Evolutionary conservation across 2,888 invertebrate species (phyloP), one percentile per base, ranked within the genome.

Genomic region (Tetheella fluctuosa): DNA sequence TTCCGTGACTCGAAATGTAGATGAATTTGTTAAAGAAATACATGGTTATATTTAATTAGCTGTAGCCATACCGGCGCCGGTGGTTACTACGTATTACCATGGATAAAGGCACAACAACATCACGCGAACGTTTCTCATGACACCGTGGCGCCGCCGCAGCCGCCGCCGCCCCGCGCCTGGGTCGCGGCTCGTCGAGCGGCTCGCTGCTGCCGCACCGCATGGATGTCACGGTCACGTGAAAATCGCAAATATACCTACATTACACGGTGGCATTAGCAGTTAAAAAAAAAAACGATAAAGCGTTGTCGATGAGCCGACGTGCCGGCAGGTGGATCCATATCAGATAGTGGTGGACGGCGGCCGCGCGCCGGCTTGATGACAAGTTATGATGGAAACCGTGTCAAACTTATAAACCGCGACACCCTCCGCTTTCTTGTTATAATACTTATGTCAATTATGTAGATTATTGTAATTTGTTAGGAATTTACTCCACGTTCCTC

Each of bases 381-480:
- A 48, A 7, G 10, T 10, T 2, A 48, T 48, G 15, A 39, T 39
- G 7, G 17, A 17, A 17, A 17, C 17, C 17, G 42, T 48, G 42
- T 17, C 42, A 20, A 17, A 20, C 17, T 48, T 1, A 20, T 2
- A 48, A 48, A 17, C 42, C 42, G 17, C 42, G 17, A 48, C 17
- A 48, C 42, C 42, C 42, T 17, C 42, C 1, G 17, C 34, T 34
- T 34, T 48, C 42, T 39, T 39, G 1, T 48, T 20, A 25, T 25
- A 17, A 48, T 20, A 39, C n/a, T n/a, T 7, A 17, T 20, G 42
- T 48, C 17, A 48, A 48, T 48, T 48, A 48, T 48, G 42, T 48
- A n/a, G n/a, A 39, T 39, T n/a, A 39, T 39, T 39, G n/a, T 48
- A 48, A 48, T 48, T 20, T 20, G 17, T n/a, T 39, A n/a, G 39